Base-by-base conservation (phyloP, 2,888 invertebrate species). In the Leptogaster cylindrica region DNA sequence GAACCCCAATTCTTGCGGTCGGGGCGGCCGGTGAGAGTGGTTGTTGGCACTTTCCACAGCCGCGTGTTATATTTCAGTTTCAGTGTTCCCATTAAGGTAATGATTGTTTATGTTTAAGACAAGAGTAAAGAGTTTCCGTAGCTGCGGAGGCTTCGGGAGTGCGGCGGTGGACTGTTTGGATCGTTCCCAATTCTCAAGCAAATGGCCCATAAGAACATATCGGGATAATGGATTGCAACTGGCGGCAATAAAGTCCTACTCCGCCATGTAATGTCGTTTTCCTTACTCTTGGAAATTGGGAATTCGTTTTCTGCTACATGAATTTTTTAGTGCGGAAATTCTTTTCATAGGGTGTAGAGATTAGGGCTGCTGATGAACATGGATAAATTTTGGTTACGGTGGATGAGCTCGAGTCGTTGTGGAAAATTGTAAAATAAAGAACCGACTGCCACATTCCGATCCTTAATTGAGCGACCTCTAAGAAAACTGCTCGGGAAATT, bases 301-400 rank as follows among this genome's bases (percentile, higher is more conserved):
- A 63, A 66, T 69, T 69, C 63, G 66, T 69, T 69, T 69, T 69
- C 69, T 69, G 69, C 66, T 69, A 69, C 69, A 69, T 69, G 69
- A 69, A 69, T 69, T 69, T 69, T 69, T 69, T 66, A 69, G 69
- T 69, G 66, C 51, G 41, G 58, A 31, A 66, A 68, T 66, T 68
- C 66, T 68, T 61, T 61, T 66, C 66, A 61, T 61, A 66, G 61
- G 61, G 41, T 61, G 65, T 55, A 68, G 66, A 68, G 68, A 68
- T 68, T 68, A 68, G 41, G 66, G 68, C 58, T n/a, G n/a, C n/a
- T 68, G 68, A 68, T 68, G 68, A 68, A 66, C 55, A 61, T 50
- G 61, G 66, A 68, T 68, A 68, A 68, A 68, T 68, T 68, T 66
- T 41, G 58, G 68, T 66, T 68, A 68, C 66, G 65, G 68, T 25